Percentiles rank a stretch among this genome's conserved stretches.
Evolutionary conservation across 64 coral and sea anemone genomes (phyloP).

Genomic region (Acropora yongei): DNA sequence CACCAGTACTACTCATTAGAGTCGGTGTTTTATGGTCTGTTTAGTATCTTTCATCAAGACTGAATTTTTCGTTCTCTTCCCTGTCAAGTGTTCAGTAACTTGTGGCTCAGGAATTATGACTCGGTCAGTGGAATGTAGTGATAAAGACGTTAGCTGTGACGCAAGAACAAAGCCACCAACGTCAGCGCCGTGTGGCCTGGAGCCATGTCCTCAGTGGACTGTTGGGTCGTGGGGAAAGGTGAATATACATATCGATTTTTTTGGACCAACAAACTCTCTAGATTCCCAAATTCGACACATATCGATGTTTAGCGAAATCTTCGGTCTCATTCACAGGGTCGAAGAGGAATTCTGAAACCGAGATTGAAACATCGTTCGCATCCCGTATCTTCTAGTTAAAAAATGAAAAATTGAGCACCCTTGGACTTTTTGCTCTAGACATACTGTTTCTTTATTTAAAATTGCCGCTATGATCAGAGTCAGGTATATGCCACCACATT

Average conservation of each 20-base stretch:
- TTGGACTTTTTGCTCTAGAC: neutral
- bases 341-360: neutral
- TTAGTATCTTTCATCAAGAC: neutral
- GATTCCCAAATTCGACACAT: neutral
- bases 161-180: constrained; percentile 1
- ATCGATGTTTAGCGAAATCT: no score
- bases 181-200: neutral
- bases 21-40: neutral
- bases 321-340: neutral
- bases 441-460: neutral
- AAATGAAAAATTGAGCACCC: neutral
- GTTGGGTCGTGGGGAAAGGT: constrained; percentile 25
- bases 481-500: neutral
- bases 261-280: neutral
- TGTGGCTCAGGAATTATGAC: constrained; percentile 14
- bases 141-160: constrained; percentile 29
- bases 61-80: neutral
- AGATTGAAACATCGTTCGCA: neutral
- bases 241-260: neutral
- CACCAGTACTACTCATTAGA: neutral
- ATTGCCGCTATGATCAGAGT: neutral
- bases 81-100: constrained; percentile 37
- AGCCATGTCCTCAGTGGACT: constrained; percentile 15
- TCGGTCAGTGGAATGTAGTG: constrained; percentile 43
- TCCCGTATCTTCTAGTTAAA: neutral